These are phyloP conservation scores for Standfussiana lucernea DNA, from an alignment of 2,888 invertebrate genomes.

Conservation along the genomic window DNA sequence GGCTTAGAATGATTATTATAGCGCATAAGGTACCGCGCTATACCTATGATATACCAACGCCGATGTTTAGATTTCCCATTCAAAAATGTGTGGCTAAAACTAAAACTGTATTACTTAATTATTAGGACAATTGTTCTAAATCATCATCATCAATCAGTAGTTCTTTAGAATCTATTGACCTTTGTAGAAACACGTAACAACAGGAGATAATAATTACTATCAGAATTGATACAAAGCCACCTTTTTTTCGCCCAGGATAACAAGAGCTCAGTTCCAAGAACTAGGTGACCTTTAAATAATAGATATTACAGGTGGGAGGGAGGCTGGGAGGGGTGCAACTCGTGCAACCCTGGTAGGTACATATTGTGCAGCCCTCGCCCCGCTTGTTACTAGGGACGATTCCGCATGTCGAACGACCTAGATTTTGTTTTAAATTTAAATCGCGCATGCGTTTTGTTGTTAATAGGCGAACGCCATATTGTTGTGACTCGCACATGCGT, in stretches of 20 bases:
- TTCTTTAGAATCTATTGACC: no score
- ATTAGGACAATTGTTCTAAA: no score
- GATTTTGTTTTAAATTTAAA: constrained; percentile 1
- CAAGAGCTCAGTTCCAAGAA: constrained; percentile 6
- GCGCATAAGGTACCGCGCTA: no score
- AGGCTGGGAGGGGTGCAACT: constrained; percentile 10
- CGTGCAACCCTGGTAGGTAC: not conserved
- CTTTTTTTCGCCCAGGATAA: not conserved
- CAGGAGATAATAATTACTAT: no score
- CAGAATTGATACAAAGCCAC: not conserved
- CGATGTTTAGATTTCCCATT: not conserved
- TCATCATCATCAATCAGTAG: no score
- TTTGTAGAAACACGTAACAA: no score
- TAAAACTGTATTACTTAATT: not conserved
- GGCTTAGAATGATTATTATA: no score
- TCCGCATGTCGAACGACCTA: not conserved
- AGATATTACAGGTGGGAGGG: not conserved
- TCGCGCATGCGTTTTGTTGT: not conserved
- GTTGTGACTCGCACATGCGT: not conserved
- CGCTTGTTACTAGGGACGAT: not conserved
- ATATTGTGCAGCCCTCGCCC: constrained; percentile 2
- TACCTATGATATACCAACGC: no score
- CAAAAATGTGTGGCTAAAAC: not conserved
- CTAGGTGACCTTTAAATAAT: not conserved
- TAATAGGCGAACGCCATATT: constrained; percentile 1